Evolutionary conservation across 2,888 invertebrate species (phyloP), one percentile per base, ranked within the genome.

Genomic region (Proisotoma minuta): DNA sequence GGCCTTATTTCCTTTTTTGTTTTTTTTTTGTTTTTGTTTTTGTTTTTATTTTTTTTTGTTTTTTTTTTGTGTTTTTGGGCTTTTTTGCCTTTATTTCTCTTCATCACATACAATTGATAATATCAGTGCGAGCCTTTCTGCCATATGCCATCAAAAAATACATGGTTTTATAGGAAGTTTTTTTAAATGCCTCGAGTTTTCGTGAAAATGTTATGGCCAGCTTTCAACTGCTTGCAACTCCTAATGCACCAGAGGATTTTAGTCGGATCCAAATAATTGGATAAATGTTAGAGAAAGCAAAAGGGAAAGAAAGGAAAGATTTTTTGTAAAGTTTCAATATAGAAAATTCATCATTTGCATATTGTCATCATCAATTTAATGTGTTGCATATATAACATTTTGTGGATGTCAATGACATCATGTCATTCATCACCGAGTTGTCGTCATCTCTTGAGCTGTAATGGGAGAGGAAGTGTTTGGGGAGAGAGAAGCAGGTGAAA

Each of bases 21-120:
- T n/a, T n/a, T n/a, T n/a, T n/a, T n/a, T n/a, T n/a, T n/a, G n/a
- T n/a, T n/a, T n/a, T n/a, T n/a, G n/a, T 58, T 12, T 43, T 60
- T 57, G 26, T 39, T 60, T 59, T 48, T 49, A 59, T 49, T 63
- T 57, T 59, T 63, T 56, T 48, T 54, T 61, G 48, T 58, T 52
- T 56, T 28, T 59, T 57, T 62, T 57, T 56, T 20, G 26, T 58
- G 54, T 56, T 63, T 63, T 59, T 50, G 47, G 61, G 56, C 59
- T 58, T 56, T 52, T 28, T 27, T 51, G 62, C 67, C 62, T 63
- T 67, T 64, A 64, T 67, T 54, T 57, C 20, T 58, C 29, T 49
- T 34, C 23, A 29, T 57, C 26, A 28, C 39, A 53, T 43, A 43
- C 43, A 59, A 60, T 29, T 26, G 26, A 34, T 53, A 51, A 26